Evolutionary conservation across 2,797 vertebrate species (phyloP).

Genomic region (Tapera naevia): DNA sequence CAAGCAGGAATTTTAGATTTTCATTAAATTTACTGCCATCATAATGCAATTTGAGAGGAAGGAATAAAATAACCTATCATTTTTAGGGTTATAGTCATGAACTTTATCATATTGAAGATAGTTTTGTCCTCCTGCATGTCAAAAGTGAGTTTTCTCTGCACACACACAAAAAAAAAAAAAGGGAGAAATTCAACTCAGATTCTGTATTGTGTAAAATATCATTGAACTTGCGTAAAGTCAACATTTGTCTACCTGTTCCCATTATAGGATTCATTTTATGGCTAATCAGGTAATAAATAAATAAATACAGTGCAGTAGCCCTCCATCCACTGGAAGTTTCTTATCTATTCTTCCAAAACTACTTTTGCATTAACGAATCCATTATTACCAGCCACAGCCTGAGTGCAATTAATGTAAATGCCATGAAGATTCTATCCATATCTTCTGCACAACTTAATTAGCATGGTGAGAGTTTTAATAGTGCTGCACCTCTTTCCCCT

Average conservation of each 20-base stretch:
- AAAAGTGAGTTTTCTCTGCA: too few relatives aligned
- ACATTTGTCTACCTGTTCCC: neutral
- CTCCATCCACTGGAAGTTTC: neutral
- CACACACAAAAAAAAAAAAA: too few relatives aligned
- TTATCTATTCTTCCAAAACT: neutral
- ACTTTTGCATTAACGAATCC: conserved; percentile 34
- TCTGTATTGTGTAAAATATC: neutral
- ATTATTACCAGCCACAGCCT: neutral
- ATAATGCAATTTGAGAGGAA: neutral
- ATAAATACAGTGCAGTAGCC: neutral
- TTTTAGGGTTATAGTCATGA: neutral
- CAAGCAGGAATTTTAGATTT: neutral
- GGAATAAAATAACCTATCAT: neutral
- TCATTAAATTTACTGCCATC: neutral
- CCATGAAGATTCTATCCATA: neutral
- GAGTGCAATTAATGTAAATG: conserved; percentile 53
- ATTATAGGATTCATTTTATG: neutral
- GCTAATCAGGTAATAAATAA: neutral
- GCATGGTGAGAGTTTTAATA: conserved; percentile 34
- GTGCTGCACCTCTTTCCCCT: conserved; percentile 4
- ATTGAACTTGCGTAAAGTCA: neutral
- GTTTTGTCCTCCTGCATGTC: neutral
- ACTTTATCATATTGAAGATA: neutral
- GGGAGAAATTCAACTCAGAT: neutral
- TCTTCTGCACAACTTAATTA: conserved; percentile 46